Percentiles rank a stretch among this genome's conserved stretches.
These are phyloP conservation scores for Sarcophaga bullata DNA, from an alignment of 1,140 invertebrate species.

Conservation along the genomic window DNA sequence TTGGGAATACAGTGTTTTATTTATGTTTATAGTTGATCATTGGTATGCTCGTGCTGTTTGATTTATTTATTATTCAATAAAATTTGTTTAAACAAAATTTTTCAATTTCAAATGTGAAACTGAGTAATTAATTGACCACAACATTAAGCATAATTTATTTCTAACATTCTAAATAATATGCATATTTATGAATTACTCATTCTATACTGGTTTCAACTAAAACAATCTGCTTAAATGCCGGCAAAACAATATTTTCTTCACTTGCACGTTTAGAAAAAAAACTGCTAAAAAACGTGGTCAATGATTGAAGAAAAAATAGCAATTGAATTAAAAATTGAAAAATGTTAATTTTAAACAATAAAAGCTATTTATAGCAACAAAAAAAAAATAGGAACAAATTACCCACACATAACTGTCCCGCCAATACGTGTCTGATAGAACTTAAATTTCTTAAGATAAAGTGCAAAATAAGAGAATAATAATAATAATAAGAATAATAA, in stretches of 20 bases:
- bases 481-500: no score
- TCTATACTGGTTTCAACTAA: not conserved
- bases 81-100: not conserved
- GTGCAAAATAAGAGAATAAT: no score
- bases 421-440: no score
- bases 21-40: no score
- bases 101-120: not conserved
- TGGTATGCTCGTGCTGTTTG: no score
- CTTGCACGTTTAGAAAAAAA: not conserved
- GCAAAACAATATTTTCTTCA: not conserved
- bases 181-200: not conserved
- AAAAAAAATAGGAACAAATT: not conserved
- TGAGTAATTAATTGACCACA: not conserved
- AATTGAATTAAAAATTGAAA: not conserved
- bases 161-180: not conserved
- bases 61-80: not conserved
- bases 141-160: not conserved
- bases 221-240: not conserved
- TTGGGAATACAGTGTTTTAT: no score
- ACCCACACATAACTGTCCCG: not conserved
- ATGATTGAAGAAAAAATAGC: not conserved
- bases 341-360: not conserved
- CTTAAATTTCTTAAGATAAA: no score
- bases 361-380: not conserved
- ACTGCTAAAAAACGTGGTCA: slow-evolving; percentile 7